phyloP scores from a whole-genome alignment of 2,888 invertebrate genomes.

The Plutella xylostella region DNA sequence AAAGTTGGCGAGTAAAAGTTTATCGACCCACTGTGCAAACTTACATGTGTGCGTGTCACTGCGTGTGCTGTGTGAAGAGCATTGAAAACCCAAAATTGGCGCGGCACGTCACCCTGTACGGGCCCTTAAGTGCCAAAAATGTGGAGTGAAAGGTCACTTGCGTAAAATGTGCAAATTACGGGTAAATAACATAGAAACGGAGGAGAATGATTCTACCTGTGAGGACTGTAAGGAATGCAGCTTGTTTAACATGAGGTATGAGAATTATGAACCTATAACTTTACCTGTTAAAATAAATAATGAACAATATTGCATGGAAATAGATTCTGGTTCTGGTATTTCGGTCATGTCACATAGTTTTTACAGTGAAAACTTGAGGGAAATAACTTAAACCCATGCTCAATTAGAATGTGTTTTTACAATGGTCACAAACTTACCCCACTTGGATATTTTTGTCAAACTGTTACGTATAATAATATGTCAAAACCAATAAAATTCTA shows the following conservation, averaged over 20 bases:
- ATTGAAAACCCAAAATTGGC: too few species aligned
- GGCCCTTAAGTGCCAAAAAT: conserved; percentile 18
- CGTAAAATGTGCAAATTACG: conserved; percentile 17
- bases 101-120: too few species aligned
- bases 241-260: conserved; percentile 18
- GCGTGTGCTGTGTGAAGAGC: too few species aligned
- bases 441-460: conserved; percentile 5
- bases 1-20: too few species aligned
- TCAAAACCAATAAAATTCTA: conserved; percentile 1
- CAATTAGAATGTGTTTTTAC: conserved; percentile 9
- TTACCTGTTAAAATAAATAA: conserved; percentile 10
- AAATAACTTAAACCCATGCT: background rate
- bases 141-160: conserved; percentile 19
- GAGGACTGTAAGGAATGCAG: conserved; percentile 15
- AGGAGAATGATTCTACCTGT: background rate
- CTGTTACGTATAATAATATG: background rate
- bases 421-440: conserved; percentile 12
- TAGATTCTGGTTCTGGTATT: conserved; percentile 18
- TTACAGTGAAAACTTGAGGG: background rate
- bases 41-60: too few species aligned
- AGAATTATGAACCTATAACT: conserved; percentile 12
- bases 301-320: conserved; percentile 13
- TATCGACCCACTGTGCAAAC: too few species aligned
- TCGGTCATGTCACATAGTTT: conserved; percentile 1
- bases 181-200: conserved; percentile 9